Evolutionary conservation across 2,888 invertebrate species (phyloP).

Genomic region (Pandemis corylana): DNA sequence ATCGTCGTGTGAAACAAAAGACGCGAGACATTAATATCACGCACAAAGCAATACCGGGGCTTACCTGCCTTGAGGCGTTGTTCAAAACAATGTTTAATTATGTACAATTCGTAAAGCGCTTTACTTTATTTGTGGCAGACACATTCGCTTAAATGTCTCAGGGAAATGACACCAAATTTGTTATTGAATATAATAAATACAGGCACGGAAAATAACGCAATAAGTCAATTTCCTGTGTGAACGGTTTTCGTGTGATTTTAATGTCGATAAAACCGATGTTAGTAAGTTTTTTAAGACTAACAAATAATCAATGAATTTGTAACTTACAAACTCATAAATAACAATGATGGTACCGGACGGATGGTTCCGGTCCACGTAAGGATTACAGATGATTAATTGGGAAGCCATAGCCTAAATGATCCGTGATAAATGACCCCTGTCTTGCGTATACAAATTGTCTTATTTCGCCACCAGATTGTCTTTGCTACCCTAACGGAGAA

Average conservation of each 20-base stretch:
- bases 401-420: constrained; percentile 19
- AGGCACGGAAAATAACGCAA: constrained; percentile 1
- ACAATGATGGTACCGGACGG: constrained; percentile 6
- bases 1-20: constrained; percentile 35
- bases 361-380: constrained; percentile 31
- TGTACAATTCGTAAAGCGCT: constrained; percentile 30
- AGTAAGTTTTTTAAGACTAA: not conserved
- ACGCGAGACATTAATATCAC: constrained; percentile 30
- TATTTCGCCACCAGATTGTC: constrained; percentile 3
- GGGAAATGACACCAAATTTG: constrained; percentile 12
- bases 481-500: not conserved
- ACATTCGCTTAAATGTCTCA: constrained; percentile 22
- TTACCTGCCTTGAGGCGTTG: constrained; percentile 28
- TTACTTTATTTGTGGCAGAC: constrained; percentile 22
- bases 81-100: constrained; percentile 36
- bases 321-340: constrained; percentile 21
- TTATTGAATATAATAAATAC: constrained; percentile 30
- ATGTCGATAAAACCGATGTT: not conserved
- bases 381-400: constrained; percentile 36
- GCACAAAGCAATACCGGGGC: constrained; percentile 17
- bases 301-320: not conserved
- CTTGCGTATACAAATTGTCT: constrained; percentile 17
- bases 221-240: not conserved
- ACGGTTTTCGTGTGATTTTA: not conserved
- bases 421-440: constrained; percentile 24